Evolutionary conservation across 2,797 vertebrate genomes (phyloP), one percentile per base, ranked within the genome.

Genomic region (Sparidentex hasta): DNA sequence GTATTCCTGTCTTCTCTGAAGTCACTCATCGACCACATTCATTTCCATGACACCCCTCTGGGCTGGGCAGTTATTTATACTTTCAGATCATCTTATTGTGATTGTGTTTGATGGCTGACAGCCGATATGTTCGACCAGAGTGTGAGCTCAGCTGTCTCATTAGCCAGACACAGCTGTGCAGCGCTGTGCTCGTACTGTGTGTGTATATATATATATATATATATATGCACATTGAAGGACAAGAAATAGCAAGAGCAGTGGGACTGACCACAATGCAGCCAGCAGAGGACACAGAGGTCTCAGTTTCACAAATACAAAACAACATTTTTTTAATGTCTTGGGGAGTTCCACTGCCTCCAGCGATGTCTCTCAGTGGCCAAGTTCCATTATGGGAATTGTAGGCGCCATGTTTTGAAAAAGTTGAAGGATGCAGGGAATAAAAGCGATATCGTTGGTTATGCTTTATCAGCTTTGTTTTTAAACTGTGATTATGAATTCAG

Each of bases 111-210:
- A 70, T 76, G 17, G 9, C 13, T 38, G 48, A 65, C 48, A n/a
- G 41, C 27, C 12, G 55, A 59, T 54, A 44, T 66, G 62, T 86
- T 76, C 2, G 43, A 77, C 52, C 66, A 54, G 70, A 50, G 79
- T 52, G 43, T 61, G 55, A 66, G 21, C 59, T 80, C 76, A 67
- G 78, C 68, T 71, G 68, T 76, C 50, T 78, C 81, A 81, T 86
- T 73, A 81, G 54, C 11, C 29, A 29, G 23, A 56, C 63, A 70
- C 68, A 72, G 59, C 71, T 75, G 71, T 61, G 64, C 55, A 65
- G 46, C 17, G 16, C 25, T 64, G 43, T 56, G 23, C 52, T 46
- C 47, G 25, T 65, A 57, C 17, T 20, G 7, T 18, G n/a, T n/a
- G n/a, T n/a, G n/a, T n/a, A n/a, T n/a, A n/a, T n/a, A 1, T 29